Evolutionary conservation across 2,888 invertebrate genomes (phyloP).

Genomic region (Thelaira solivaga): DNA sequence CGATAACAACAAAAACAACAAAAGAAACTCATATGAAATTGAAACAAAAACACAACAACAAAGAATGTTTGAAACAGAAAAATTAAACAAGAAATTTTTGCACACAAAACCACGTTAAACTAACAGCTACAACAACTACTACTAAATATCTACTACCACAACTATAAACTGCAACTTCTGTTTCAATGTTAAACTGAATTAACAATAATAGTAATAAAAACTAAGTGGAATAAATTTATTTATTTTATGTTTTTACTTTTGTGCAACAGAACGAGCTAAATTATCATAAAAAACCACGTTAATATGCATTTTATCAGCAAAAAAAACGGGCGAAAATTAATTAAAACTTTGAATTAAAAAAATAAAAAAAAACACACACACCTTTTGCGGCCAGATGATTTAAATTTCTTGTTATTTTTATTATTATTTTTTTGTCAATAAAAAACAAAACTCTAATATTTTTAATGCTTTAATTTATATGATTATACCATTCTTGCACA

Average conservation of each 20-base stretch:
- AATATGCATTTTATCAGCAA: slow-evolving; percentile 1
- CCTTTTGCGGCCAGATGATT: slow-evolving; percentile 20
- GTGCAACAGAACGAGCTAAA: neutral
- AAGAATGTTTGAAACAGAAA: neutral
- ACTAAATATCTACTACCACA: too few species aligned
- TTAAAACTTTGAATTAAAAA: slow-evolving; percentile 23
- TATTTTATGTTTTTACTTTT: neutral
- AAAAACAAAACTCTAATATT: slow-evolving; percentile 5
- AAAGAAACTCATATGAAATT: too few species aligned
- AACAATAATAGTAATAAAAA: neutral
- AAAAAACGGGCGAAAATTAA: neutral
- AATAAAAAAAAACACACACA: slow-evolving; percentile 18
- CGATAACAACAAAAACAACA: neutral
- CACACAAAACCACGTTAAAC: too few species aligned
- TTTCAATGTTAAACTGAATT: slow-evolving; percentile 32
- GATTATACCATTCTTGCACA: neutral
- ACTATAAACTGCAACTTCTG: slow-evolving; percentile 43
- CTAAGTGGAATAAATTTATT: slow-evolving; percentile 8
- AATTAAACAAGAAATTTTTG: slow-evolving; percentile 5
- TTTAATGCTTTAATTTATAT: neutral
- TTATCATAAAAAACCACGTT: slow-evolving; percentile 3
- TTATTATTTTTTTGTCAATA: slow-evolving; percentile 9
- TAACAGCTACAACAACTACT: neutral
- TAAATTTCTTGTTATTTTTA: slow-evolving; percentile 21
- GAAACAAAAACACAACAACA: neutral